Base-by-base conservation (phyloP, 2,113 vertebrate genomes). In the Meles meles region DNA sequence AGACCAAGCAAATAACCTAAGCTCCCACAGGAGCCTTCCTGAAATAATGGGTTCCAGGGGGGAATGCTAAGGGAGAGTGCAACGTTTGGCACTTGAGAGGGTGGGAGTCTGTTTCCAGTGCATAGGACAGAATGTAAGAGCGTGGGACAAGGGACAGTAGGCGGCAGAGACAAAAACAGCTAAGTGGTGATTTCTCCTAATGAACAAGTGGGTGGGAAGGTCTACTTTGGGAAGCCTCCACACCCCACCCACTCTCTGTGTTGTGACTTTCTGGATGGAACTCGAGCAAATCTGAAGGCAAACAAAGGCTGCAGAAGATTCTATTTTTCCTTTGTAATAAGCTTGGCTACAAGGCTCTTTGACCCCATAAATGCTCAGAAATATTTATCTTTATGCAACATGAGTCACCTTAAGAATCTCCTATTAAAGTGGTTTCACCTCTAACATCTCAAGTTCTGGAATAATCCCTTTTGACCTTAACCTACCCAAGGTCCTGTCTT, bases 161-260 rank as follows among this genome's bases (percentile, higher is more conserved):
- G 98, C 31, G 88, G 96, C 42, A 87, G 92, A 93, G 97, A 97
- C 92, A 97, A 91, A 96, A 98, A 86, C 82, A 52, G 98, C 97
- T 87, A 80, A 95, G 97, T 96, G 97, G 97, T 97, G 97, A 95
- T 96, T 97, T 98, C 97, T 97, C 80, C 97, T 98, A 98, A 98
- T 98, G 97, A 97, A 96, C 82, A 76, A 85, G 98, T 95, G 97
- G 97, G 97, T 1, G 74, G 92, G 76, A 47, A 96, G 93, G 96
- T 97, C 98, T 98, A 97, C 97, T 98, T 98, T 98, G 93, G 95
- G 98, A 98, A 98, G 85, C 84, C 97, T 98, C 94, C 94, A 97
- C 95, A 97, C 86, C 85, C 90, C 91, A 72, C 97, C 97, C 88
- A 96, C 98, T 91, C 80, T 42, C 95, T 90, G 85, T 89, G 42